phyloP scores from a whole-genome alignment of 2,797 vertebrate species.

The Sus cebifrons region DNA sequence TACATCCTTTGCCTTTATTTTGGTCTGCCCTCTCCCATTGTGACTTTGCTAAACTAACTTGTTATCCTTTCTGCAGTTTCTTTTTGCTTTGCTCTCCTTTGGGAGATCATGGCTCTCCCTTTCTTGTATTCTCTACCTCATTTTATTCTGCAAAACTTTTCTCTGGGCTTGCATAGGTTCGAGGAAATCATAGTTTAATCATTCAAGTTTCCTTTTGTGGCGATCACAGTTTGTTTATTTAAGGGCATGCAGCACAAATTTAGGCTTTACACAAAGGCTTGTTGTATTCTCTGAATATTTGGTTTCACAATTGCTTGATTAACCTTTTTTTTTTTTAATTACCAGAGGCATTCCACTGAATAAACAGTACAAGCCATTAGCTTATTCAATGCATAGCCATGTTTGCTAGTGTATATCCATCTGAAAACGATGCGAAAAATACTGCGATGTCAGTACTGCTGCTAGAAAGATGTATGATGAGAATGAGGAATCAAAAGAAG shows the following conservation, averaged over 20 bases:
- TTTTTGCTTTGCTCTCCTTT: constrained; percentile 78
- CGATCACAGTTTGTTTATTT: constrained; percentile 29
- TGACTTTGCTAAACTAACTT: constrained; percentile 87
- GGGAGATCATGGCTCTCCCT: constrained; percentile 26
- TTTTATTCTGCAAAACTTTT: constrained; percentile 69
- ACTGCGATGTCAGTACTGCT: background rate
- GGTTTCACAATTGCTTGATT: constrained; percentile 46
- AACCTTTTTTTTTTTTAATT: constrained; percentile 43
- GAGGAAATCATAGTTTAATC: constrained; percentile 58
- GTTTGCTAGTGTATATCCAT: constrained; percentile 26
- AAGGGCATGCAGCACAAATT: constrained; percentile 51
- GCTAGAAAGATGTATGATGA: background rate
- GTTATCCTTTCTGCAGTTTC: constrained; percentile 67
- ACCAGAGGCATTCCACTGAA: constrained; percentile 15
- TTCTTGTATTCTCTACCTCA: constrained; percentile 17
- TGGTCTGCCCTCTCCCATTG: constrained; percentile 79
- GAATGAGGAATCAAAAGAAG: background rate
- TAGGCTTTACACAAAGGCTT: constrained; percentile 50
- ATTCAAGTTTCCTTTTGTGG: background rate
- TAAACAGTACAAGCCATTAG: background rate
- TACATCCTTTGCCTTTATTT: constrained; percentile 84
- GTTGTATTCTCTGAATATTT: constrained; percentile 41
- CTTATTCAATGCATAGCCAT: background rate
- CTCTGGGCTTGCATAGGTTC: constrained; percentile 9
- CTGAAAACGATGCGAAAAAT: background rate